These are phyloP conservation scores for Suncus etruscus DNA, from an alignment of 2,113 vertebrate species.

Conservation along the genomic window DNA sequence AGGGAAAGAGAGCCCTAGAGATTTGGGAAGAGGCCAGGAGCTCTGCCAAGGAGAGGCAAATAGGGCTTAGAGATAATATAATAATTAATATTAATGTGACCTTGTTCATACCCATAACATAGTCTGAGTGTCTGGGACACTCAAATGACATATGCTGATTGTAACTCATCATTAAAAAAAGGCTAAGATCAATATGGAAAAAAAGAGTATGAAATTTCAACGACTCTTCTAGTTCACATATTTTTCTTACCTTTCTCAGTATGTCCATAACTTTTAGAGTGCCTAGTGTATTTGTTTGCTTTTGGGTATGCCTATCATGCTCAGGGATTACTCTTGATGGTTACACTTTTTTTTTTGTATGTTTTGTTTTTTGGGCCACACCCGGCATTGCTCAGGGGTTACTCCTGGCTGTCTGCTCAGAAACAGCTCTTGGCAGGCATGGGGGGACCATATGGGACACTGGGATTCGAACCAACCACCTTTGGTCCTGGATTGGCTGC, in stretches of 20 bases:
- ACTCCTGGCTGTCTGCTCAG: no score
- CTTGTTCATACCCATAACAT: not conserved
- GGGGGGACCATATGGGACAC: no score
- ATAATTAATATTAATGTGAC: not conserved
- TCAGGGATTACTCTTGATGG: no score
- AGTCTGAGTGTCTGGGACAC: not conserved
- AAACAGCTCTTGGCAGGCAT: no score
- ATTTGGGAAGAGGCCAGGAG: not conserved
- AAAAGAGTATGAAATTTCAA: not conserved
- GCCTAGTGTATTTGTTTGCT: not conserved
- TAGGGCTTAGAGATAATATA: no score
- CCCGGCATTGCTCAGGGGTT: no score
- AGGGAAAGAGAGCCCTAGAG: not conserved
- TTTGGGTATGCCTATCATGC: no score
- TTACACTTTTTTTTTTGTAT: no score
- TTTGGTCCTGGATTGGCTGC: no score
- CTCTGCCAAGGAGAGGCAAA: not conserved
- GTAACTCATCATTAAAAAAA: conserved; percentile 5
- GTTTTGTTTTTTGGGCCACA: no score
- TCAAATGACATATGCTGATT: not conserved
- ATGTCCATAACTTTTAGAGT: not conserved
- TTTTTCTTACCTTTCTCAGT: not conserved
- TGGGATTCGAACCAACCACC: no score
- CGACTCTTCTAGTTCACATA: not conserved
- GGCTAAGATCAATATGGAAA: not conserved